phyloP scores from a whole-genome alignment of 2,797 vertebrate species.

The Pagetopsis macropterus region DNA sequence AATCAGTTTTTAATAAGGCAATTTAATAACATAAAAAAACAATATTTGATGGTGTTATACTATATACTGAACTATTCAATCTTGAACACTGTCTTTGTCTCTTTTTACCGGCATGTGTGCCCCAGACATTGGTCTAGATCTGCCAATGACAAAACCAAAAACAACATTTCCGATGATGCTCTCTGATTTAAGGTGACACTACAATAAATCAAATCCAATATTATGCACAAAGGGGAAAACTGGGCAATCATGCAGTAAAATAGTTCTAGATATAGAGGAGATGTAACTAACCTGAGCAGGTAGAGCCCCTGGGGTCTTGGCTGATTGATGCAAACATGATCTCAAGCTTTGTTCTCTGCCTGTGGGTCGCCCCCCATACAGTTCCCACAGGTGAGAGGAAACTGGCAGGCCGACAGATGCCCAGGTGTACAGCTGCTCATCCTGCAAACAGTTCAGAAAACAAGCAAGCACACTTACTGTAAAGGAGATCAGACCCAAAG shows the following conservation, averaged over 20 bases:
- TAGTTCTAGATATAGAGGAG: conserved; percentile 11
- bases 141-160: not conserved
- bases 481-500: conserved; percentile 7
- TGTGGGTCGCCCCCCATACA: conserved; percentile 84
- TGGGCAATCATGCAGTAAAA: not conserved
- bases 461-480: not conserved
- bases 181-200: not conserved
- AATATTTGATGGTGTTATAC: too few relatives aligned
- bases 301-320: conserved; percentile 29
- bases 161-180: not conserved
- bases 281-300: conserved; percentile 65
- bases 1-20: too few relatives aligned
- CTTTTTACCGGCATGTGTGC: too few relatives aligned
- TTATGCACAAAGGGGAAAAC: not conserved
- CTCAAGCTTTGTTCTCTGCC: conserved; percentile 79
- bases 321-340: conserved; percentile 75
- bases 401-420: conserved; percentile 90
- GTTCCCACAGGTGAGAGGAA: conserved; percentile 85
- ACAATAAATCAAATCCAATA: not conserved
- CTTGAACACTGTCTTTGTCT: too few relatives aligned
- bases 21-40: too few relatives aligned
- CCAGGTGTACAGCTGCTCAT: conserved; percentile 95
- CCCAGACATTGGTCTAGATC: too few relatives aligned
- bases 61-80: too few relatives aligned
- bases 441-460: conserved; percentile 76